Evolutionary conservation across 2,113 vertebrate genomes (phyloP).

Genomic region (human): GRCh38 chr16:85577001-85577500

Average conservation of each 20-base stretch:
- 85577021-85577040: too few relatives aligned
- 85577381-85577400: not conserved
- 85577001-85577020: not conserved
- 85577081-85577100: too few relatives aligned
- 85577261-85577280: not conserved
- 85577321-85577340: not conserved
- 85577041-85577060: too few relatives aligned
- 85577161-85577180: too few relatives aligned
- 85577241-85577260: not conserved
- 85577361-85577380: fast-evolving
- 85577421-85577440: not conserved
- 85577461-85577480: not conserved
- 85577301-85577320: not conserved
- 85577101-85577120: not conserved
- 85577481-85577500: not conserved
- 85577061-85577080: not conserved
- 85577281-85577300: fast-evolving
- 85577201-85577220: not conserved
- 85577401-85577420: not conserved
- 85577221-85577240: not conserved
- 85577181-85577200: not conserved
- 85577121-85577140: not conserved
- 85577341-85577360: not conserved
- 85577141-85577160: not conserved
- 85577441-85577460: not conserved